These are phyloP conservation scores for Nomada flava DNA, from an alignment of 2,888 invertebrate species.

Conservation along the genomic window DNA sequence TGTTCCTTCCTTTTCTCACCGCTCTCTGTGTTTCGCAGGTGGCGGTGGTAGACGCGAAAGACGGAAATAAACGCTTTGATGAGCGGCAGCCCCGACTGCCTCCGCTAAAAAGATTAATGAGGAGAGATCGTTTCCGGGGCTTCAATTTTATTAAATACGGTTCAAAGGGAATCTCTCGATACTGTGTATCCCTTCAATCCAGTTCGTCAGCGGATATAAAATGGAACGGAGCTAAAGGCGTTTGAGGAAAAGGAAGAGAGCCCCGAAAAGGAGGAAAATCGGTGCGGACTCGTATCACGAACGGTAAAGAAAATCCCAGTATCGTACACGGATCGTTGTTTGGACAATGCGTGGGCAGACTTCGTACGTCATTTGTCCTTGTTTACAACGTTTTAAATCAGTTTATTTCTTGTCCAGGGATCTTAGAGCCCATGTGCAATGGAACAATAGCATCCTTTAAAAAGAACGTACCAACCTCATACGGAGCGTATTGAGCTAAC, in stretches of 20 bases:
- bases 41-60: constrained; percentile 36
- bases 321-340: not conserved
- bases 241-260: not conserved
- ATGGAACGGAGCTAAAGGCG: not conserved
- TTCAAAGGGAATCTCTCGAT: constrained; percentile 58
- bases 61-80: constrained; percentile 71
- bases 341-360: constrained; percentile 15
- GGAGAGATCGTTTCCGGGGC: constrained; percentile 67
- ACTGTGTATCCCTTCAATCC: constrained; percentile 32
- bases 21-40: constrained; percentile 14
- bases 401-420: no score
- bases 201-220: constrained; percentile 17
- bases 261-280: not conserved
- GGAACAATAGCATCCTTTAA: no score
- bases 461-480: no score
- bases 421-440: no score
- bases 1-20: constrained; percentile 1
- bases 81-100: constrained; percentile 31
- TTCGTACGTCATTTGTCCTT: not conserved
- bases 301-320: constrained; percentile 10
- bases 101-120: constrained; percentile 68
- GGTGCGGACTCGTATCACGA: not conserved
- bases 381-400: no score
- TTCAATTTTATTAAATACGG: constrained; percentile 68
- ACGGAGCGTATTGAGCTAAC: no score